Conservation (phyloP, 1,140 invertebrate genomes). For the Anadara kagoshimensis region DNA sequence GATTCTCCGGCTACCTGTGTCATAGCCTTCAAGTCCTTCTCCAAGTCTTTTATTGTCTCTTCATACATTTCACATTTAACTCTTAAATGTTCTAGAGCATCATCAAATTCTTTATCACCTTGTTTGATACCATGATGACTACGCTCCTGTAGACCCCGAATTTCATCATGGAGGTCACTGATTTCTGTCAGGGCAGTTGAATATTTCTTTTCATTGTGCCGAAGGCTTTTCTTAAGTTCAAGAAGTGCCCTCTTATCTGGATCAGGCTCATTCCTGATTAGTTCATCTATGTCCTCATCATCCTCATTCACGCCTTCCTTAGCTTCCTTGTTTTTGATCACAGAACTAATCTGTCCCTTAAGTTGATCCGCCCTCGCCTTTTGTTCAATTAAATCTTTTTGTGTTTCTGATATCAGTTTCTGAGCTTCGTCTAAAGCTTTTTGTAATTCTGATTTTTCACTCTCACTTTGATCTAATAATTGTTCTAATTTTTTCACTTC, state of each 20-base stretch:
- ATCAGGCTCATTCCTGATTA: constrained; percentile 64
- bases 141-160: constrained; percentile 53
- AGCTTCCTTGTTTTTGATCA: constrained; percentile 39
- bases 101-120: constrained; percentile 71
- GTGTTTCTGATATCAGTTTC: constrained; percentile 84
- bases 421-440: constrained; percentile 85
- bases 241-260: constrained; percentile 60
- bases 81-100: constrained; percentile 81
- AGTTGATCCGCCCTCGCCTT: constrained; percentile 82
- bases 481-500: constrained; percentile 96
- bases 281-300: constrained; percentile 43
- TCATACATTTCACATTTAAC: constrained; percentile 79
- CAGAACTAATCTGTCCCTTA: constrained; percentile 81
- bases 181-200: constrained; percentile 65
- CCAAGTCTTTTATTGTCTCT: constrained; percentile 83
- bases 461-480: constrained; percentile 84
- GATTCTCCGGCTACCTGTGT: constrained; percentile 86
- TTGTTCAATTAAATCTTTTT: constrained; percentile 85
- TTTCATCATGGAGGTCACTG: constrained; percentile 61
- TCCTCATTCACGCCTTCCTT: constrained; percentile 11
- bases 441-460: constrained; percentile 67
- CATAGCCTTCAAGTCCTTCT: constrained; percentile 84
- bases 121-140: constrained; percentile 45
- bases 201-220: constrained; percentile 67
- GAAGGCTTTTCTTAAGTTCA: constrained; percentile 61